A percentile compares a stretch with the other conserved stretches of the same genome.
These are phyloP conservation scores for Darwinula stevensoni DNA, from an alignment of 2,888 invertebrate genomes.

Conservation along the genomic window DNA sequence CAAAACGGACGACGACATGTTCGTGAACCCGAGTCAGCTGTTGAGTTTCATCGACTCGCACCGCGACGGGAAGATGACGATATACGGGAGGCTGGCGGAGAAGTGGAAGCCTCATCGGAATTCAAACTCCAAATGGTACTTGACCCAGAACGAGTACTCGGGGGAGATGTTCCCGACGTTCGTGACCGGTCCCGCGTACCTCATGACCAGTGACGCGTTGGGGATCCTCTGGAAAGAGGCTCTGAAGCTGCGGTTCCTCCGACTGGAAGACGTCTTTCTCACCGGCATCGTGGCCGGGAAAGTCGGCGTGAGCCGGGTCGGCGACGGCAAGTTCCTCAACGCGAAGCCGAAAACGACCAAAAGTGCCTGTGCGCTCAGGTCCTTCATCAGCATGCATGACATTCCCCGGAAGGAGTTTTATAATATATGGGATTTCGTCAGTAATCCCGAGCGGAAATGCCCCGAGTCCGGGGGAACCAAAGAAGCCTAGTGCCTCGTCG, in stretches of 20 bases:
- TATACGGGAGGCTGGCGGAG: constrained; percentile 50
- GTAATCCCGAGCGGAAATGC: too few relatives aligned
- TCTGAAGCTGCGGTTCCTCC: constrained; percentile 37
- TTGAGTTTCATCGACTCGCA: constrained; percentile 27
- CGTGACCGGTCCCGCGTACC: constrained; percentile 75
- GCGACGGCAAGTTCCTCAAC: constrained; percentile 48
- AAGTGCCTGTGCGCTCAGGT: too few relatives aligned
- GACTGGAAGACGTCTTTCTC: constrained; percentile 67
- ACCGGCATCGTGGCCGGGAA: constrained; percentile 60
- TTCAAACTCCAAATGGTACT: constrained; percentile 59
- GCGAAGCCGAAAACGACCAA: too few relatives aligned
- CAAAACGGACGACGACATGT: constrained; percentile 71
- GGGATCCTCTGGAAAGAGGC: constrained; percentile 36
- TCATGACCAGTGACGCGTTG: constrained; percentile 41
- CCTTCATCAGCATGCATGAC: too few relatives aligned
- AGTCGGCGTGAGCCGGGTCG: constrained; percentile 31
- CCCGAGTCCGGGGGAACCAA: too few relatives aligned
- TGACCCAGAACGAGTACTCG: constrained; percentile 42
- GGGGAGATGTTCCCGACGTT: constrained; percentile 52
- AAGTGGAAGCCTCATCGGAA: constrained; percentile 61
- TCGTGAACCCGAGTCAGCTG: constrained; percentile 45
- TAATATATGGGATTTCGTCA: too few relatives aligned
- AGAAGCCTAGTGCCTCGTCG: too few relatives aligned
- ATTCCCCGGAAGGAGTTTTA: too few relatives aligned
- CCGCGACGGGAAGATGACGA: constrained; percentile 28